A percentile compares a stretch with the other conserved stretches of the same genome.
phyloP scores from a whole-genome alignment of 1,140 invertebrate genomes.

The Pararge aegeria region DNA sequence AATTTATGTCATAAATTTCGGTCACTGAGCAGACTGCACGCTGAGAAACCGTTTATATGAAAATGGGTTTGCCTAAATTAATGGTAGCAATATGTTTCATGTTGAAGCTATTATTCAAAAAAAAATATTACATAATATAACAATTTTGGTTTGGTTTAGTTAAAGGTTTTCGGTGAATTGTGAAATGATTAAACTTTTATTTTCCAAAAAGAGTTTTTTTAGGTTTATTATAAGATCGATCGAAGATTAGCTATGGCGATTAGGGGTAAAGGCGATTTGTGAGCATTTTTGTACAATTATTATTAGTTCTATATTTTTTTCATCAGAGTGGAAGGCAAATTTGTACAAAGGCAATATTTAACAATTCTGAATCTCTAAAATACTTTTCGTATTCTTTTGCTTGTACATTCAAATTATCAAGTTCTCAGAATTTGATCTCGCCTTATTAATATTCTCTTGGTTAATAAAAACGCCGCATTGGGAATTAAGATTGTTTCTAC shows the following conservation, averaged over 20 bases:
- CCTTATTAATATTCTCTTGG: constrained; percentile 56
- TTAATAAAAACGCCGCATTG: constrained; percentile 48
- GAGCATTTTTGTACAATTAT: too few species aligned
- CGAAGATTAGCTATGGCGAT: too few species aligned
- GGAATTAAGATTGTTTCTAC: constrained; percentile 61
- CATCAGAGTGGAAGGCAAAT: too few species aligned
- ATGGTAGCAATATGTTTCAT: constrained; percentile 19
- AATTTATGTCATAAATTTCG: not conserved
- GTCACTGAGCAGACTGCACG: constrained; percentile 15
- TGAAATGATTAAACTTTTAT: too few species aligned
- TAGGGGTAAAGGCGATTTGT: too few species aligned
- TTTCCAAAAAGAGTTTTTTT: too few species aligned
- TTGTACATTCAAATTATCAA: not conserved
- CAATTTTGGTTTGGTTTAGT: too few species aligned
- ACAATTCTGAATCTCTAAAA: too few species aligned
- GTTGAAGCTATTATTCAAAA: constrained; percentile 1
- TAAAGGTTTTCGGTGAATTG: too few species aligned
- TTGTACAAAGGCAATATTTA: too few species aligned
- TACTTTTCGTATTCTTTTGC: not conserved
- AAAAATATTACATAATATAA: not conserved
- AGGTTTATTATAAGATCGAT: too few species aligned
- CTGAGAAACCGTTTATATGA: constrained; percentile 22
- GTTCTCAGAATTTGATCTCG: constrained; percentile 38
- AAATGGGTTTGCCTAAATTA: constrained; percentile 12
- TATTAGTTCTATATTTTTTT: too few species aligned